Conservation (phyloP, 2,888 invertebrate genomes). For the Campaea margaritaria region DNA sequence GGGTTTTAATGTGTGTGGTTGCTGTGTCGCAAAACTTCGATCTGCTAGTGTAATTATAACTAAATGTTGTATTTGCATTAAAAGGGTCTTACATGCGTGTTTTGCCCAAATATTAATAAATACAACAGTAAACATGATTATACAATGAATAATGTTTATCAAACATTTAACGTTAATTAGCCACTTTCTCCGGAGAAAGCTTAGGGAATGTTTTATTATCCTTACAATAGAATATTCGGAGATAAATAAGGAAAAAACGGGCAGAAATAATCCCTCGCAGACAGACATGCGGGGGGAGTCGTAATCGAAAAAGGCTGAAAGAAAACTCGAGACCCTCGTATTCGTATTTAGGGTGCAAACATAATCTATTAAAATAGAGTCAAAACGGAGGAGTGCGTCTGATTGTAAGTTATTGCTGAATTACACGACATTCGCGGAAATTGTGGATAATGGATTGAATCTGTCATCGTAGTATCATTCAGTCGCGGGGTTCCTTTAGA, state of each 20-base stretch:
- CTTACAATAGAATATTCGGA: constrained; percentile 30
- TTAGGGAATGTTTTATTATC: constrained; percentile 34
- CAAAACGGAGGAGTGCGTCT: constrained; percentile 43
- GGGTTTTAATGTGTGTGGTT: constrained; percentile 23
- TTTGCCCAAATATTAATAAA: neutral
- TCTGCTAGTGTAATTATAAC: neutral
- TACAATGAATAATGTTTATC: constrained; percentile 14
- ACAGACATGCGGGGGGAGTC: constrained; percentile 46
- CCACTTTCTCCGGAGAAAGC: constrained; percentile 28
- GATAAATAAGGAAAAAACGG: constrained; percentile 52
- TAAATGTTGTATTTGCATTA: neutral
- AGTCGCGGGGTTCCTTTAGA: neutral
- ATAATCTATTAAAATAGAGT: constrained; percentile 52
- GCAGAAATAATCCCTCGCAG: constrained; percentile 46
- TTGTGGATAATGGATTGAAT: constrained; percentile 31
- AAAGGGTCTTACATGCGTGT: neutral
- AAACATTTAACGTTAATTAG: constrained; percentile 35
- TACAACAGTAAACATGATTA: constrained; percentile 1
- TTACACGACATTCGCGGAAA: constrained; percentile 26
- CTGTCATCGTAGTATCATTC: constrained; percentile 6
- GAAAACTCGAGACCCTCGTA: constrained; percentile 48
- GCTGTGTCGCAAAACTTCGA: constrained; percentile 10
- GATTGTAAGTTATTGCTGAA: constrained; percentile 42
- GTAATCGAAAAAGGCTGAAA: constrained; percentile 61
- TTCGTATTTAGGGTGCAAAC: constrained; percentile 50